Evolutionary conservation across 2,797 vertebrate species (phyloP), one percentile per base, ranked within the genome.

Genomic region (Schizopygopsis malacanthus): DNA sequence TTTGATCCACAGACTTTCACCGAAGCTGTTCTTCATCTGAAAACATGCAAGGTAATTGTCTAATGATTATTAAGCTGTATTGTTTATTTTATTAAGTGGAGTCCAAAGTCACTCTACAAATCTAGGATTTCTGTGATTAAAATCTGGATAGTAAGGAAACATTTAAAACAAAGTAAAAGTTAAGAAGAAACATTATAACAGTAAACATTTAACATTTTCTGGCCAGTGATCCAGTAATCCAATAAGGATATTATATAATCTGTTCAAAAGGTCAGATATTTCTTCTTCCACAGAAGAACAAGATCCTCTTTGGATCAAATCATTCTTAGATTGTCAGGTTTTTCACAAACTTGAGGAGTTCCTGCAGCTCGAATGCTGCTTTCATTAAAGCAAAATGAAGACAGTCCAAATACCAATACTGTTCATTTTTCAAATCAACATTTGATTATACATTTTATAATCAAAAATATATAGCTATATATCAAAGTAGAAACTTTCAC

Each of bases 11-110:
- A 86, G 67, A 79, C 84, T 56, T 25, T 79, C 18, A 41, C 16
- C 20, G 79, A 69, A 25, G 89, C 86, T 33, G 87, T 76, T 33
- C 59, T 69, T 45, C 87, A 82, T 41, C 33, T 91, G 18, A 87
- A 82, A 73, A 45, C 83, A 50, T 86, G 61, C 81, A 91, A 91
- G 90, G 91, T 92, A 89, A n/a, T n/a, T n/a, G 16, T 50, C 22
- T 13, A 77, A n/a, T 65, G 56, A 63, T 47, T 22, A 71, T 18
- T 10, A 12, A 52, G 45, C 28, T 9, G 3, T 45, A 28, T 45
- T 13, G 15, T 6, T 18, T 47, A 15, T 25, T 65, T 67, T 65
- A 81, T 70, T 15, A 15, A 52, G 7, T 16, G 12, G 63, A 33
- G 18, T 41, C 22, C 22, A 78, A 41, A 59, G 12, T 78, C 18